A percentile compares a stretch with the other conserved stretches of the same genome.
These are phyloP conservation scores for Aldabrachelys gigantea DNA, from an alignment of 2,113 vertebrate genomes.

Conservation along the genomic window DNA sequence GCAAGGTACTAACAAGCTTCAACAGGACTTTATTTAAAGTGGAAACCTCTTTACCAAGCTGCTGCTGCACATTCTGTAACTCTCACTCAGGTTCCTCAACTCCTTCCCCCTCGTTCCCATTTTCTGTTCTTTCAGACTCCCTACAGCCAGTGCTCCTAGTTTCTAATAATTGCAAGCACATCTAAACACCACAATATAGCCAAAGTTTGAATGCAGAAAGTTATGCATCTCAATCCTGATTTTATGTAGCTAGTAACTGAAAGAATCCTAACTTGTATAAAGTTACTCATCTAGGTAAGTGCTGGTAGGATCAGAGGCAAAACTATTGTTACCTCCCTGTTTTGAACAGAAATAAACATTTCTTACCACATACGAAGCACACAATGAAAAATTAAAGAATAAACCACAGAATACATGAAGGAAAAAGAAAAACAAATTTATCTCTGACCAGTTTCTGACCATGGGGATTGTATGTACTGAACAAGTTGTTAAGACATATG, in stretches of 20 bases:
- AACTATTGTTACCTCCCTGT: neutral
- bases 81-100: too few relatives aligned
- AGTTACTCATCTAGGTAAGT: accelerated
- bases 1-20: too few relatives aligned
- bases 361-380: neutral
- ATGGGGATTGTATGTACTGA: neutral
- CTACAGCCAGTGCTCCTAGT: too few relatives aligned
- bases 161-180: too few relatives aligned
- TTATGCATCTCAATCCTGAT: neutral
- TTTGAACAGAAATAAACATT: neutral
- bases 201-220: neutral
- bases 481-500: neutral
- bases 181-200: neutral
- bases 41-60: too few relatives aligned
- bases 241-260: neutral
- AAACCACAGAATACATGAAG: neutral
- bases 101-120: too few relatives aligned
- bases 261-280: too few relatives aligned
- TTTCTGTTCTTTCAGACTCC: too few relatives aligned
- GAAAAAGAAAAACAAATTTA: neutral
- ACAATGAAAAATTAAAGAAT: neutral
- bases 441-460: neutral
- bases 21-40: too few relatives aligned
- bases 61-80: too few relatives aligned
- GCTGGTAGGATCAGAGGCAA: accelerated